These are phyloP conservation scores for Drosophila ogumai DNA, from an alignment of 1,140 invertebrate genomes.

Conservation along the genomic window DNA sequence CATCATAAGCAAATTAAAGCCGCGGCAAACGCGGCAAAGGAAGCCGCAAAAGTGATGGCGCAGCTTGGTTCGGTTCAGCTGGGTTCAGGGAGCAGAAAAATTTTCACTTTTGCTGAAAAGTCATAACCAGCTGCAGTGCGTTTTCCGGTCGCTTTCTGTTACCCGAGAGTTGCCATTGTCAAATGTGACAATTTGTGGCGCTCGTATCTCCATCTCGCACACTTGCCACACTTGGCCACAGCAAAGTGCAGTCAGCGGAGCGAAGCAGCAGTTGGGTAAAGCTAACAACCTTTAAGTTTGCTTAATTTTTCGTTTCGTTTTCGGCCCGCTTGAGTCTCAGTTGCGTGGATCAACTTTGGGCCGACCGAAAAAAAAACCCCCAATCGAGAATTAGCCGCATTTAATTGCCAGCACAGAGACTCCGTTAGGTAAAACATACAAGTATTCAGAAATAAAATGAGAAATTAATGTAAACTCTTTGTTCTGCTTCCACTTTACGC, in stretches of 20 bases:
- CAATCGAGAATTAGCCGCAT: slow-evolving; percentile 64
- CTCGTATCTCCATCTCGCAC: slow-evolving; percentile 19
- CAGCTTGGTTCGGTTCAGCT: slow-evolving; percentile 36
- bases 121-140: slow-evolving; percentile 33
- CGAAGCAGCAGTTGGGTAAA: slow-evolving; percentile 35
- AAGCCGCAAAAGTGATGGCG: slow-evolving; percentile 58
- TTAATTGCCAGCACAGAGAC: slow-evolving; percentile 52
- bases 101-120: slow-evolving; percentile 77
- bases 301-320: slow-evolving; percentile 35
- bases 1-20: slow-evolving; percentile 29
- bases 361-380: slow-evolving; percentile 4
- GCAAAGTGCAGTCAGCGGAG: slow-evolving; percentile 46
- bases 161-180: slow-evolving; percentile 43
- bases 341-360: slow-evolving; percentile 38
- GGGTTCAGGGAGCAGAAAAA: slow-evolving; percentile 63
- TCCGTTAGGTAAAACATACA: slow-evolving; percentile 52
- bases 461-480: slow-evolving; percentile 25
- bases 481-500: slow-evolving; percentile 25
- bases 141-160: slow-evolving; percentile 43
- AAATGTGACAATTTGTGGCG: slow-evolving; percentile 61
- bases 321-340: slow-evolving; percentile 7
- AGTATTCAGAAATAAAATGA: slow-evolving; percentile 20
- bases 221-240: slow-evolving; percentile 32
- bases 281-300: slow-evolving; percentile 72
- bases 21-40: slow-evolving; percentile 28